Percentiles rank a stretch among this genome's conserved stretches.
Conservation (phyloP, 1,140 invertebrate species). For the Drosophila pseudoananassae region DNA sequence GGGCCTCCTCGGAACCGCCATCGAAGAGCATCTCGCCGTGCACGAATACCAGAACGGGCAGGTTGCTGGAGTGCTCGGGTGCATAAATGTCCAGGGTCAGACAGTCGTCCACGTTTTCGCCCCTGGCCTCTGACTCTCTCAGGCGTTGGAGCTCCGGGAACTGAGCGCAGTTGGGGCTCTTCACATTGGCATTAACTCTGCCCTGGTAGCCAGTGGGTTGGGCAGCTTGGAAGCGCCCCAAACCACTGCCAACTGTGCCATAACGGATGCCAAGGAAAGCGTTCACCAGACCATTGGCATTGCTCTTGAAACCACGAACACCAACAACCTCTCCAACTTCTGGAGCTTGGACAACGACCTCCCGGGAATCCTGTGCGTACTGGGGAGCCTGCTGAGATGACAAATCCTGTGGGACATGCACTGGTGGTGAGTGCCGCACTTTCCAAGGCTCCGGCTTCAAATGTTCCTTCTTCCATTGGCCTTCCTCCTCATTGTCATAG, state of each 20-base stretch:
- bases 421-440: background rate
- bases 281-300: slow-evolving; percentile 59
- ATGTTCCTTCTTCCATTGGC: slow-evolving; percentile 33
- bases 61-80: slow-evolving; percentile 38
- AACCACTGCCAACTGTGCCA: slow-evolving; percentile 50
- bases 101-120: slow-evolving; percentile 73
- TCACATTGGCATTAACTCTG: slow-evolving; percentile 52
- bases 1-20: slow-evolving; percentile 86
- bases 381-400: background rate
- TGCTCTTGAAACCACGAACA: slow-evolving; percentile 41
- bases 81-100: slow-evolving; percentile 67
- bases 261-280: slow-evolving; percentile 74
- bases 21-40: slow-evolving; percentile 83
- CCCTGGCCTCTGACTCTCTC: slow-evolving; percentile 43
- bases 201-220: slow-evolving; percentile 30
- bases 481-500: slow-evolving; percentile 24
- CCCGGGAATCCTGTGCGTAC: background rate
- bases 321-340: slow-evolving; percentile 61
- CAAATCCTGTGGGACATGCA: background rate
- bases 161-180: slow-evolving; percentile 66
- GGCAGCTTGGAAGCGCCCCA: slow-evolving; percentile 69
- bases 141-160: slow-evolving; percentile 67
- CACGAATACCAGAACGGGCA: slow-evolving; percentile 81
- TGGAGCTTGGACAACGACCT: slow-evolving; percentile 42
- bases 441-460: slow-evolving; percentile 47